Evolutionary conservation across 2,888 invertebrate genomes (phyloP).

Genomic region (Drosophila trichaetosa): DNA sequence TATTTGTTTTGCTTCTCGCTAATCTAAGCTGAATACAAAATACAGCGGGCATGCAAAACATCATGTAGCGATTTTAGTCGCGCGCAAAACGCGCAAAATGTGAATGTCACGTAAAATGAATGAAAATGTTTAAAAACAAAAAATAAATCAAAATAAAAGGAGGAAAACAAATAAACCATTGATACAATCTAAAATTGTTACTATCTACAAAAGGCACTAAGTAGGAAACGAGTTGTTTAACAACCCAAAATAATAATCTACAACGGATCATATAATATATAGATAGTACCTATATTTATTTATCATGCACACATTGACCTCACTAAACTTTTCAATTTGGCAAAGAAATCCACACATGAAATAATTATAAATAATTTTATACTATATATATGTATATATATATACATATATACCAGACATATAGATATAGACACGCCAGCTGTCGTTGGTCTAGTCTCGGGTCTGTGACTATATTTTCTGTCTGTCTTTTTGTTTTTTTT

Average conservation of each 20-base stretch:
- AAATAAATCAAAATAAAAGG: conserved; percentile 14
- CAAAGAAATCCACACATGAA: conserved; percentile 22
- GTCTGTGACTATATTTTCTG: conserved; percentile 15
- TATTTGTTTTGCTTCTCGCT: conserved; percentile 55
- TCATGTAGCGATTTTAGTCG: conserved; percentile 44
- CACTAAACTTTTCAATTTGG: conserved; percentile 33
- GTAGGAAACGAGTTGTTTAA: conserved; percentile 7
- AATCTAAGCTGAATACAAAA: conserved; percentile 38
- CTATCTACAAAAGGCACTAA: conserved; percentile 5
- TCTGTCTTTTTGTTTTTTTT: not conserved
- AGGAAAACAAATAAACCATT: conserved; percentile 18
- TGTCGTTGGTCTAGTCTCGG: conserved; percentile 41
- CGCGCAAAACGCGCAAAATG: conserved; percentile 50
- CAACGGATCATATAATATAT: conserved; percentile 3
- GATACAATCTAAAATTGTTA: conserved; percentile 7
- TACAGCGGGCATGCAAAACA: conserved; percentile 52
- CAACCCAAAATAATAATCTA: conserved; percentile 9
- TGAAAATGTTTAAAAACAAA: conserved; percentile 41
- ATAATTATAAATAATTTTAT: conserved; percentile 54
- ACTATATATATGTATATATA: conserved; percentile 19
- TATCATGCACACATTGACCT: conserved; percentile 43
- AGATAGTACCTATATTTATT: not conserved
- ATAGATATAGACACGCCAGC: conserved; percentile 35
- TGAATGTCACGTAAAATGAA: conserved; percentile 73
- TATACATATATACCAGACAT: not conserved